These are phyloP conservation scores for Rhinogobio ventralis DNA, from an alignment of 2,797 vertebrate genomes.

Conservation along the genomic window DNA sequence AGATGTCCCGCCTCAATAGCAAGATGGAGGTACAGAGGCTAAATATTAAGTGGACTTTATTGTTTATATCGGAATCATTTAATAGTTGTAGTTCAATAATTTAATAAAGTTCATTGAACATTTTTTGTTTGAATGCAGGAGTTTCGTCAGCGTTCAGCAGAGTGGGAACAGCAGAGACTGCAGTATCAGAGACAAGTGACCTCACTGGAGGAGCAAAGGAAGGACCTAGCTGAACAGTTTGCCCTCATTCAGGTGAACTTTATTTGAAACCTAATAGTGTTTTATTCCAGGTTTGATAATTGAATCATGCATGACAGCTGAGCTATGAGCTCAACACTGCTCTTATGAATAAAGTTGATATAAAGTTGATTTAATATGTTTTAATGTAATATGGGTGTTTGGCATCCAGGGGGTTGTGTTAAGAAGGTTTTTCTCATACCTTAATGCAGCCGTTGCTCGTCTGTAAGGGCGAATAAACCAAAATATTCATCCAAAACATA, in stretches of 20 bases:
- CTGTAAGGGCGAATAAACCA: too few species aligned
- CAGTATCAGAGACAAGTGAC: slow-evolving; percentile 87
- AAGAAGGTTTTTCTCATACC: too few species aligned
- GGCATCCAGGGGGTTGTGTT: not conserved
- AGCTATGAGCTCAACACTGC: not conserved
- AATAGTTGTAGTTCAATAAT: not conserved
- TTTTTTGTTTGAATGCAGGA: slow-evolving; percentile 74
- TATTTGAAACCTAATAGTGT: not conserved
- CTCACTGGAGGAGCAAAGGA: slow-evolving; percentile 86
- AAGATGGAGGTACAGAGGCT: slow-evolving; percentile 81
- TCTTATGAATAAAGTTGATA: not conserved
- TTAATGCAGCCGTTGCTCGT: too few species aligned
- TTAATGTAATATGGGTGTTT: not conserved
- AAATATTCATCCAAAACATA: too few species aligned
- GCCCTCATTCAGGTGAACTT: slow-evolving; percentile 81
- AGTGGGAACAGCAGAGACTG: slow-evolving; percentile 88
- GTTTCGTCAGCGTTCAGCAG: slow-evolving; percentile 80
- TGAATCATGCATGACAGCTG: not conserved
- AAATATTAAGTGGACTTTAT: not conserved
- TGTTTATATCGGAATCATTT: not conserved
- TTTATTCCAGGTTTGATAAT: not conserved
- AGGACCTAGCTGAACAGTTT: slow-evolving; percentile 84
- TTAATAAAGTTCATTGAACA: not conserved
- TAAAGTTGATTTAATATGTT: not conserved
- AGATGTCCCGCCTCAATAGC: slow-evolving; percentile 78